Conservation (phyloP, 2,888 invertebrate species). For the Mactromeris polynyma region DNA sequence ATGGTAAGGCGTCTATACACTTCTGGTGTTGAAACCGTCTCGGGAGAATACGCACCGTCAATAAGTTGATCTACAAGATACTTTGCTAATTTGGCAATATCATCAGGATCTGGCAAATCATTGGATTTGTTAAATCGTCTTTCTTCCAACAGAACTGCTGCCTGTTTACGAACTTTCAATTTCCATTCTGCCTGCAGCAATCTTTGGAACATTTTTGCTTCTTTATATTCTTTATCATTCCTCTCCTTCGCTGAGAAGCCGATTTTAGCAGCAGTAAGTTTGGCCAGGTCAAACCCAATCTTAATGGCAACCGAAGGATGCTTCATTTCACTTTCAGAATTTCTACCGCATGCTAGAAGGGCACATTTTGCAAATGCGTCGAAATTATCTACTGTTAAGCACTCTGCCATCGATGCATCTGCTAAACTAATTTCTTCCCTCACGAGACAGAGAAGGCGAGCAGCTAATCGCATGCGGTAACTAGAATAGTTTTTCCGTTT, state of each 20-base stretch:
- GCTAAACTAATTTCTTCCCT: constrained; percentile 9
- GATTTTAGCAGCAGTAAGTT: constrained; percentile 34
- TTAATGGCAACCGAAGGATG: constrained; percentile 42
- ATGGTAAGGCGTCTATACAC: background rate
- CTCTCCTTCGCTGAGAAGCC: constrained; percentile 14
- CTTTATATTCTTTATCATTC: constrained; percentile 10
- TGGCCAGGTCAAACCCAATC: constrained; percentile 26
- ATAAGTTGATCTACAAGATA: constrained; percentile 36
- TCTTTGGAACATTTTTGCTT: background rate
- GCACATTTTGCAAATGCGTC: constrained; percentile 30
- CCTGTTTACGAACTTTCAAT: constrained; percentile 36
- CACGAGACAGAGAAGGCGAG: constrained; percentile 32
- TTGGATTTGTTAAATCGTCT: constrained; percentile 35
- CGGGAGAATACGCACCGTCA: background rate
- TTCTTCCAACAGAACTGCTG: constrained; percentile 24
- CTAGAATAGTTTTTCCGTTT: constrained; percentile 38
- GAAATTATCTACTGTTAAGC: constrained; percentile 28
- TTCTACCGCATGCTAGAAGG: constrained; percentile 33
- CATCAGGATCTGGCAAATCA: constrained; percentile 37
- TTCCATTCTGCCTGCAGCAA: constrained; percentile 34
- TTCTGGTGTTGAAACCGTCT: background rate
- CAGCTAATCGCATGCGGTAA: constrained; percentile 54
- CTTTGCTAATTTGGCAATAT: constrained; percentile 44
- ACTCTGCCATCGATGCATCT: background rate
- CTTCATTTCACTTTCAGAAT: constrained; percentile 28